These are phyloP conservation scores for Callionymus lyra DNA, from an alignment of 2,113 vertebrate genomes.

Conservation along the genomic window DNA sequence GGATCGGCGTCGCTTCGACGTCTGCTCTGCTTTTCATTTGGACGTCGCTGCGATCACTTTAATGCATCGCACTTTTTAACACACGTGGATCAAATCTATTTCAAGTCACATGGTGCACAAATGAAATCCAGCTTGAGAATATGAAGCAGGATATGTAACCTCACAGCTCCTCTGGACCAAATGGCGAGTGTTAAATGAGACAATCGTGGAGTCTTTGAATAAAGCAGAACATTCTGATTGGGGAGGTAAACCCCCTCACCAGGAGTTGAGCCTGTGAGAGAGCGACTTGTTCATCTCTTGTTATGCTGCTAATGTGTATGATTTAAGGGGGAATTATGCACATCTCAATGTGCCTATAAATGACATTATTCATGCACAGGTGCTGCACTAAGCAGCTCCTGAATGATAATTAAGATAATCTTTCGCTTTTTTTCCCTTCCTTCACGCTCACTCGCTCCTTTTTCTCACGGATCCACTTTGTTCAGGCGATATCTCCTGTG, in stretches of 20 bases:
- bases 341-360: constrained; percentile 72
- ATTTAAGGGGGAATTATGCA: constrained; percentile 73
- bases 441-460: constrained; percentile 58
- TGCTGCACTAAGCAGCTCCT: constrained; percentile 72
- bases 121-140: constrained; percentile 33
- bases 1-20: no score
- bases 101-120: constrained; percentile 28
- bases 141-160: constrained; percentile 39
- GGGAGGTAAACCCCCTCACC: constrained; percentile 43
- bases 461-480: constrained; percentile 70
- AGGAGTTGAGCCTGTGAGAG: constrained; percentile 39
- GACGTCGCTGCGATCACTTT: constrained; percentile 10
- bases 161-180: constrained; percentile 39
- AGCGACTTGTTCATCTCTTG: constrained; percentile 68
- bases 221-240: constrained; percentile 48
- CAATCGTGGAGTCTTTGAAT: constrained; percentile 50
- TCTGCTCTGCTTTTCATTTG: not conserved
- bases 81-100: constrained; percentile 23
- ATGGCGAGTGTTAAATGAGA: constrained; percentile 49
- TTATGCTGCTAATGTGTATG: constrained; percentile 67
- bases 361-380: constrained; percentile 78
- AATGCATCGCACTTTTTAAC: no score
- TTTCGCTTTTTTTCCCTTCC: constrained; percentile 55
- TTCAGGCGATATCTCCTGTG: constrained; percentile 67
- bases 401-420: constrained; percentile 82